A percentile compares a stretch with the other conserved stretches of the same genome.
These are phyloP conservation scores for Engraulis encrasicolus DNA, from an alignment of 2,113 vertebrate species.

Conservation along the genomic window DNA sequence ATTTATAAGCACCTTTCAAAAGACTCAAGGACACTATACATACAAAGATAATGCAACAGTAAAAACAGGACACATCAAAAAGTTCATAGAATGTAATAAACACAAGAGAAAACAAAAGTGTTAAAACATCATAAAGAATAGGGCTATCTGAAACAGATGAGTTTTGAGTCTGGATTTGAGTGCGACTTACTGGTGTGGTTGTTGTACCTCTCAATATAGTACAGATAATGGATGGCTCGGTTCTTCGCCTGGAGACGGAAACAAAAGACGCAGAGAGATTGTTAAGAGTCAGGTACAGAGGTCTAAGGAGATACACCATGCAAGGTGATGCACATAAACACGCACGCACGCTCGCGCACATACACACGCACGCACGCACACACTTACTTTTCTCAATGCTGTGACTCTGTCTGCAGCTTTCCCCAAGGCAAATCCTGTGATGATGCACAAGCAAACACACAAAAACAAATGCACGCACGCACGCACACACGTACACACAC, in stretches of 20 bases:
- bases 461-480: constrained; percentile 21
- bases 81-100: too few species aligned
- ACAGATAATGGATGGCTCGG: constrained; percentile 83
- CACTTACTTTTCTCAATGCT: constrained; percentile 88
- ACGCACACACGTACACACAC: background rate
- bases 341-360: background rate
- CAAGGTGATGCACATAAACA: background rate
- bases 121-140: too few species aligned
- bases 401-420: constrained; percentile 85
- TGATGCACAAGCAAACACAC: background rate
- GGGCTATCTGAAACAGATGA: too few species aligned
- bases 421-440: constrained; percentile 89
- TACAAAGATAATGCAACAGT: too few species aligned
- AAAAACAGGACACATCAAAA: too few species aligned
- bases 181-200: constrained; percentile 91
- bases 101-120: too few species aligned
- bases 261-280: constrained; percentile 44
- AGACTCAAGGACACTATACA: too few species aligned
- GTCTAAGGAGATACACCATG: background rate
- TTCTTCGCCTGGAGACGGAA: constrained; percentile 95
- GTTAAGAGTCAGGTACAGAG: background rate
- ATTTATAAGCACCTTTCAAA: too few species aligned
- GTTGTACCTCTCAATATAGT: constrained; percentile 86
- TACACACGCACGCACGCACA: background rate
- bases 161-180: constrained; percentile 10